Conservation (phyloP, 2,888 invertebrate species). For the Timema cristinae region DNA sequence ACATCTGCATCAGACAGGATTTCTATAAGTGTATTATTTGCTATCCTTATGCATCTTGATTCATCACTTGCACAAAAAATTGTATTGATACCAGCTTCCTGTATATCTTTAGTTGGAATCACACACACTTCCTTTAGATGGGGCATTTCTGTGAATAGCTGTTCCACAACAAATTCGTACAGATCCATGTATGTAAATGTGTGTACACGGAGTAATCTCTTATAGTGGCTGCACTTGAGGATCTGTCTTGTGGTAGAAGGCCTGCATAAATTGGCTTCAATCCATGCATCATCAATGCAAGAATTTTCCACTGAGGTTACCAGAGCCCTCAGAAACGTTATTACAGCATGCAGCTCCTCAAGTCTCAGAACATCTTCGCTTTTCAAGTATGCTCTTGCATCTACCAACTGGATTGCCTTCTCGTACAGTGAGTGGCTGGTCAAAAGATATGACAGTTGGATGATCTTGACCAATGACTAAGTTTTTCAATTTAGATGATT, state of each 20-base stretch:
- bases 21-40: neutral
- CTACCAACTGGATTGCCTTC: neutral
- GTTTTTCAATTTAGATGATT: neutral
- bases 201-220: constrained; percentile 22
- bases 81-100: neutral
- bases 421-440: constrained; percentile 1
- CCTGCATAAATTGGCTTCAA: constrained; percentile 27
- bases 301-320: constrained; percentile 27
- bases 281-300: constrained; percentile 26
- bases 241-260: constrained; percentile 27
- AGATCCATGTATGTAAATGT: constrained; percentile 25
- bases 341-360: neutral
- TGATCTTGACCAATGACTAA: neutral
- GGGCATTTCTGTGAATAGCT: constrained; percentile 27
- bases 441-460: neutral
- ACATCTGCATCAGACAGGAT: neutral
- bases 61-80: constrained; percentile 5
- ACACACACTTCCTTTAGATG: constrained; percentile 25
- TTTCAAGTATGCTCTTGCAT: neutral
- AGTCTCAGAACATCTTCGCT: neutral
- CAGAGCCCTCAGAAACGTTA: no score
- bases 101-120: constrained; percentile 4
- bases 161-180: constrained; percentile 26
- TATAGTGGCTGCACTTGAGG: constrained; percentile 23
- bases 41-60: neutral